phyloP scores from a whole-genome alignment of 2,797 vertebrate genomes.

The Poecilia velifera region DNA sequence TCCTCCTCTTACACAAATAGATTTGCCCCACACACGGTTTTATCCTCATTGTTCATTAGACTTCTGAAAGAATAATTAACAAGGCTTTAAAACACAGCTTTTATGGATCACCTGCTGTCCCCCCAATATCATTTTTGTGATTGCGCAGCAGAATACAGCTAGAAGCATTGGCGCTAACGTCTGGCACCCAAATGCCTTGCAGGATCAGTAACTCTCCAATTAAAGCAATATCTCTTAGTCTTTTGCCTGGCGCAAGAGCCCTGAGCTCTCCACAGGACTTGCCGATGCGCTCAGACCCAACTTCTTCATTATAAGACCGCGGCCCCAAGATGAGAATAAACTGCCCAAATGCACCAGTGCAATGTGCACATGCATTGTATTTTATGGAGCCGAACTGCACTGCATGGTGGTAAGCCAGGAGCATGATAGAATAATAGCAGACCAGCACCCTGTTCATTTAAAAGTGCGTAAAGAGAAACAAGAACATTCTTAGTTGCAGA shows the following conservation, averaged over 20 bases:
- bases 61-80: conserved; percentile 87
- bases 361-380: conserved; percentile 58
- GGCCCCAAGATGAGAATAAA: conserved; percentile 67
- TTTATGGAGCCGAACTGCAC: conserved; percentile 65
- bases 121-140: conserved; percentile 85
- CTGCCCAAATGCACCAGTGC: conserved; percentile 61
- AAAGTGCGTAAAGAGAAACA: conserved; percentile 56
- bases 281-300: conserved; percentile 60
- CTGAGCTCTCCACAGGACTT: conserved; percentile 64
- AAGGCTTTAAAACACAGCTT: conserved; percentile 86
- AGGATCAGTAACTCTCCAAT: conserved; percentile 85
- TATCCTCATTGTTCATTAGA: conserved; percentile 85
- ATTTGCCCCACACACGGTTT: conserved; percentile 75
- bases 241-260: conserved; percentile 64
- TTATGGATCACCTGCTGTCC: conserved; percentile 89
- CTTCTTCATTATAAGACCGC: conserved; percentile 60
- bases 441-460: conserved; percentile 59
- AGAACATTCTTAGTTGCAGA: conserved; percentile 66
- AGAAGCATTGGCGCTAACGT: conserved; percentile 82
- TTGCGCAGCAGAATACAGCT: conserved; percentile 83
- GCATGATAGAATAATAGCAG: conserved; percentile 49
- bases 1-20: conserved; percentile 68
- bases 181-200: conserved; percentile 83
- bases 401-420: conserved; percentile 52
- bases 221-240: conserved; percentile 83